phyloP scores from a whole-genome alignment of 92 coral and sea anemone genomes.

The Porites lobata region DNA sequence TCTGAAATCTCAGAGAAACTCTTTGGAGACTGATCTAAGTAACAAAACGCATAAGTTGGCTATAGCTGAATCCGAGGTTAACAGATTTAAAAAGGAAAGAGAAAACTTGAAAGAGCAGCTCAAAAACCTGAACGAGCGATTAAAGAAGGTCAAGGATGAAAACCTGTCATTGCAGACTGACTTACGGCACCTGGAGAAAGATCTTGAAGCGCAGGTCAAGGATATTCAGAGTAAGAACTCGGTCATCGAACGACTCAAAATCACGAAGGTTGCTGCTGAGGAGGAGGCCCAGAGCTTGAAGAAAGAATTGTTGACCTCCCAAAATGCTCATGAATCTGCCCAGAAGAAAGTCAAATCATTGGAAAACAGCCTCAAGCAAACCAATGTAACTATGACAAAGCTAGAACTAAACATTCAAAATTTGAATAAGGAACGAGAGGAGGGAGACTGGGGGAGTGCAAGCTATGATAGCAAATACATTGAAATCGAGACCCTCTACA shows the following conservation, averaged over 20 bases:
- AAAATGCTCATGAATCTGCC: conserved; percentile 79
- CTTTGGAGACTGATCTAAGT: conserved; percentile 86
- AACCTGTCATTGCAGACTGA: conserved; percentile 64
- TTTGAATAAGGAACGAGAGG: conserved; percentile 84
- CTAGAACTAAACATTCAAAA: conserved; percentile 81
- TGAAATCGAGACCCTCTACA: conserved; percentile 88
- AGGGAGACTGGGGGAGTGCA: conserved; percentile 80
- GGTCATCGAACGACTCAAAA: conserved; percentile 72
- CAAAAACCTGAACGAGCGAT: conserved; percentile 50
- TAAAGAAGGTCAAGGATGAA: conserved; percentile 85
- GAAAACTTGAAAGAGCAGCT: conserved; percentile 75
- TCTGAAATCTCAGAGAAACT: conserved; percentile 85
- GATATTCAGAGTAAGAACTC: conserved; percentile 77
- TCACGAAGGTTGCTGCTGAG: conserved; percentile 75
- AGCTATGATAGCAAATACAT: conserved; percentile 85
- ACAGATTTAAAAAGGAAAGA: conserved; percentile 78
- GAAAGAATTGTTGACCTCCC: conserved; percentile 85
- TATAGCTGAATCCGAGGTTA: conserved; percentile 81
- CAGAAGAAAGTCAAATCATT: conserved; percentile 78
- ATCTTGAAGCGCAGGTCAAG: conserved; percentile 68
- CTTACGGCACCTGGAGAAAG: conserved; percentile 70
- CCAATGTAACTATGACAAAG: conserved; percentile 77
- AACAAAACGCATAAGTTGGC: conserved; percentile 88
- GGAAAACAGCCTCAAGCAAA: conserved; percentile 80
- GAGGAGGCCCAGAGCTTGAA: conserved; percentile 77